Percentiles rank a stretch among this genome's conserved stretches.
Conservation (phyloP, 2,113 vertebrate species). For the Corythaixoides concolor region DNA sequence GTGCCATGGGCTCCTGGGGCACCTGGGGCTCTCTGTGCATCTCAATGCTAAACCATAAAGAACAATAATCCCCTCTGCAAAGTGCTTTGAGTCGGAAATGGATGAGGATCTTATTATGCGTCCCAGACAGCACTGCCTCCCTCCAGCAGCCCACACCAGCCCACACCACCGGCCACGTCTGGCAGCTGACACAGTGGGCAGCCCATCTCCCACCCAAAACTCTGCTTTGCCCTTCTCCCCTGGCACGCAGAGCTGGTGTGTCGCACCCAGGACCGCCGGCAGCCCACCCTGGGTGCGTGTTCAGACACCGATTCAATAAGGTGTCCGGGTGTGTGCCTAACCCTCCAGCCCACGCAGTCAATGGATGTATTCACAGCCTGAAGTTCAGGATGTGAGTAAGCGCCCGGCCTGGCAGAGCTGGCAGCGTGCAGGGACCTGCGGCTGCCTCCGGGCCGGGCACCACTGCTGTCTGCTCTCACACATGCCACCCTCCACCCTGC, state of each 20-base stretch:
- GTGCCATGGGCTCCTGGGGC: neutral
- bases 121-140: neutral
- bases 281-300: neutral
- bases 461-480: neutral
- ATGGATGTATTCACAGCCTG: neutral
- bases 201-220: neutral
- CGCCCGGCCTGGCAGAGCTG: neutral
- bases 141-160: neutral
- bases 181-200: neutral
- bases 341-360: neutral
- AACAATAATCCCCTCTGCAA: neutral
- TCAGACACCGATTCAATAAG: neutral
- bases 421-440: neutral
- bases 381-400: conserved; percentile 23
- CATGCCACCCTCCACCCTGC: neutral
- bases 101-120: neutral
- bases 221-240: neutral
- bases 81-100: neutral
- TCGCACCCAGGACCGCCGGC: neutral
- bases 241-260: neutral
- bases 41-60: neutral
- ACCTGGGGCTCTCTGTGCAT: neutral
- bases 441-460: neutral
- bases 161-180: neutral
- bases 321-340: neutral